These are phyloP conservation scores for Aspidoscelis tigris DNA, from an alignment of 2,113 vertebrate genomes.

Conservation along the genomic window DNA sequence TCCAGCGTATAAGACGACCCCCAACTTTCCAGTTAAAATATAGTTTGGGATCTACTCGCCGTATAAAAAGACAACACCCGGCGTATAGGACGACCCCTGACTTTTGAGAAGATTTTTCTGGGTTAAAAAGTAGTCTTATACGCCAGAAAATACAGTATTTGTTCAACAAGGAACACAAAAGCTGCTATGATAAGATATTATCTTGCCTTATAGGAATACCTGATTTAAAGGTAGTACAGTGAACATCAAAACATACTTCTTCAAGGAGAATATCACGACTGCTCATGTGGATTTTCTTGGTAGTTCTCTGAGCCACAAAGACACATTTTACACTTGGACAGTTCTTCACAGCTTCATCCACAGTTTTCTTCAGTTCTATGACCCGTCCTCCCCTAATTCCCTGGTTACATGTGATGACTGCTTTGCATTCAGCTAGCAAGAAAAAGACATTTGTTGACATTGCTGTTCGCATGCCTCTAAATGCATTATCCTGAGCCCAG, in stretches of 20 bases:
- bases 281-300: conserved; percentile 78
- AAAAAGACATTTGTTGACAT: conserved; percentile 43
- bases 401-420: conserved; percentile 89
- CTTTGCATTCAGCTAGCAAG: conserved; percentile 86
- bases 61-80: too few species aligned
- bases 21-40: too few species aligned
- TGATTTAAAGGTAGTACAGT: conserved; percentile 9
- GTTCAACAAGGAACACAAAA: not conserved
- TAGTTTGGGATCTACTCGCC: too few species aligned
- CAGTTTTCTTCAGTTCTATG: conserved; percentile 82
- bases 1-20: too few species aligned
- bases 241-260: conserved; percentile 76
- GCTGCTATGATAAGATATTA: conserved; percentile 6
- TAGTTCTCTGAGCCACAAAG: conserved; percentile 87
- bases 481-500: not conserved
- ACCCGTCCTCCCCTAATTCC: conserved; percentile 84
- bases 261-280: conserved; percentile 82
- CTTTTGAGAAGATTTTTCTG: too few species aligned
- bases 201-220: conserved; percentile 11
- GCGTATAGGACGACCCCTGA: too few species aligned
- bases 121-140: too few species aligned
- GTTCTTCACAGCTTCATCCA: conserved; percentile 85
- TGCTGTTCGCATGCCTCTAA: conserved; percentile 2
- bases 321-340: conserved; percentile 83
- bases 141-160: not conserved